Evolutionary conservation across 2,797 vertebrate species (phyloP), one percentile per base, ranked within the genome.

Genomic region (Pogoniulus pusillus): DNA sequence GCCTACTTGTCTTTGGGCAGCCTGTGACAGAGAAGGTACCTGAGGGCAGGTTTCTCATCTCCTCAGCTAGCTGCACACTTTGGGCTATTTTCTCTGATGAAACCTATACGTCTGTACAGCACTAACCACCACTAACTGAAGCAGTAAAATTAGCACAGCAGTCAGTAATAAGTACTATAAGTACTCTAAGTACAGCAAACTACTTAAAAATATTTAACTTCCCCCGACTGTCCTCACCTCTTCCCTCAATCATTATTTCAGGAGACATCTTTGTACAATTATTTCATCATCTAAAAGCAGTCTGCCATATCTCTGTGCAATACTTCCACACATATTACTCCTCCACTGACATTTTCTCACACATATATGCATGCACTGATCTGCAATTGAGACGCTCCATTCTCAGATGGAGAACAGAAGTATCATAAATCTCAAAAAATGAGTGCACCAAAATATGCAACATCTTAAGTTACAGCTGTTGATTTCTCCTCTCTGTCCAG

Each of bases 381-480:
- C 70, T 85, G 70, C 43, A 93, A 76, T 14, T 66, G 43, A 82
- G 54, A 30, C 45, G 20, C 53, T 87, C 37, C 35, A 10, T 78
- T 85, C 70, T 94, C 73, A 88, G 88, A 87, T 0, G 5, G 59
- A 77, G 53, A 91, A 75, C 85, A 66, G 72, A 12, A 85, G 34
- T 87, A 39, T 43, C 37, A 63, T 78, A 94, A 83, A 93, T 75
- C 86, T 75, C n/a, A 89, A 72, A 89, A 87, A 70, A 34, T 0
- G 2, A 74, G 30, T 29, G 73, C 0, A 26, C 70, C 19, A 83
- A 85, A 79, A 90, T 89, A 81, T 18, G 62, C 71, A 76, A 77
- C 73, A 83, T 75, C 76, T 83, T 77, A 94, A 87, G 79, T 57
- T 70, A 93, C 57, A 95, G 91, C 69, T 84, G 79, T 24, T 91